Base-by-base conservation (phyloP, 1,140 invertebrate genomes). In the Drosophila tani region DNA sequence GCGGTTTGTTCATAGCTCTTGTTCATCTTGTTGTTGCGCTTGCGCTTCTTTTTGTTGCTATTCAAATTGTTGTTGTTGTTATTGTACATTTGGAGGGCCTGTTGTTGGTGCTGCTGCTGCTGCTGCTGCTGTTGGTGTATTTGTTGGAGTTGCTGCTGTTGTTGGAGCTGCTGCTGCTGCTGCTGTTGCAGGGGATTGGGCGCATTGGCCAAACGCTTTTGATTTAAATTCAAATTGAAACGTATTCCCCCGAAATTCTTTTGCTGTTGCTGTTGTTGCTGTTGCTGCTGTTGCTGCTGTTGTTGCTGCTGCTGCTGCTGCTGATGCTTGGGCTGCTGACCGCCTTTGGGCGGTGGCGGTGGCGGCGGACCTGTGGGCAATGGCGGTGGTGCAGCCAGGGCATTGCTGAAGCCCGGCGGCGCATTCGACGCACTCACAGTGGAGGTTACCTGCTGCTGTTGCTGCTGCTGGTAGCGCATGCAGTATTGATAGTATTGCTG, bases 1-100 rank as follows among this genome's bases (percentile, higher is more conserved):
- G n/a, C n/a, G n/a, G 93, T 92, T 94, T 64, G 70, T 5, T 75
- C 71, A 24, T 64, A 63, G 92, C 91, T 81, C 32, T 87, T 88
- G 63, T 88, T 94, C 19, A 56, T 56, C 91, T 95, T 96, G 91
- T 96, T 96, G 75, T 95, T 95, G 78, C 94, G 95, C 92, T 96
- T 96, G 64, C 96, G 95, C 90, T 96, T 96, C 93, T 96, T 96
- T 93, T 96, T 96, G 68, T 75, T 79, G 35, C 47, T 81, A 45
- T 62, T 79, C 8, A 55, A 38, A 53, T 62, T 76, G 27, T 24
- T 76, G 5, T n/a, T n/a, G n/a, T 75, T 75, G 11, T 75, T 63
- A 19, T 77, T 78, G 46, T 46, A 68, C 53, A 45, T 15, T 59
- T 71, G 65, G 35, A 47, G 57, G 5, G 21, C 29, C n/a, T n/a